Evolutionary conservation across 2,797 vertebrate genomes (phyloP).

Genomic region (Odontamblyopus lacepedii): DNA sequence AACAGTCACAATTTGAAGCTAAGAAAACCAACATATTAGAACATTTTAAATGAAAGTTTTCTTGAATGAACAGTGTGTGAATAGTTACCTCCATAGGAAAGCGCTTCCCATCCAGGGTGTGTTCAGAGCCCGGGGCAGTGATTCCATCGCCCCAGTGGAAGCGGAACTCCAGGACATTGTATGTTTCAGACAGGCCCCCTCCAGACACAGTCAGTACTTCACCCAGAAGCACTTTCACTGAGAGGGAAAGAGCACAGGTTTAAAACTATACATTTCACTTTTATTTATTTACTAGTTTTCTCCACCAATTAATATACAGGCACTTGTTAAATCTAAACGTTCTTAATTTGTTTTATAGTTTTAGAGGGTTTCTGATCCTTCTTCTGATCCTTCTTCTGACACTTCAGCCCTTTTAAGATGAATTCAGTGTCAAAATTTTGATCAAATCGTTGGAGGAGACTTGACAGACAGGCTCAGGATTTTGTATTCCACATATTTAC

Average conservation of each 20-base stretch:
- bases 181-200: constrained; percentile 50
- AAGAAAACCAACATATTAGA: background rate
- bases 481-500: constrained; percentile 25
- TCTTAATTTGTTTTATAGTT: too few relatives aligned
- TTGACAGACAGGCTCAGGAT: too few relatives aligned
- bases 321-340: too few relatives aligned
- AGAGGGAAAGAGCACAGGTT: background rate
- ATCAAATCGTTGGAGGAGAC: too few relatives aligned
- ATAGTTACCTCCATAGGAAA: constrained; percentile 77
- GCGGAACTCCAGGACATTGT: constrained; percentile 68
- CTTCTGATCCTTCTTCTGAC: too few relatives aligned
- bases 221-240: constrained; percentile 54
- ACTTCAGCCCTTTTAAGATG: too few relatives aligned
- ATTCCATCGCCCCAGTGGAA: constrained; percentile 77
- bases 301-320: too few relatives aligned
- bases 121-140: constrained; percentile 70
- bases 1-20: constrained; percentile 78
- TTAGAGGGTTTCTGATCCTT: too few relatives aligned
- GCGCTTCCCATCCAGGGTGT: constrained; percentile 66
- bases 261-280: too few relatives aligned
- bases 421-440: too few relatives aligned
- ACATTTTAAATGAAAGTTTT: background rate
- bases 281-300: too few relatives aligned
- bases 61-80: too few relatives aligned
- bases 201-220: constrained; percentile 35